Percentiles rank a stretch among this genome's conserved stretches.
Conservation (phyloP, 2,113 vertebrate genomes). For the Takifugu flavidus region DNA sequence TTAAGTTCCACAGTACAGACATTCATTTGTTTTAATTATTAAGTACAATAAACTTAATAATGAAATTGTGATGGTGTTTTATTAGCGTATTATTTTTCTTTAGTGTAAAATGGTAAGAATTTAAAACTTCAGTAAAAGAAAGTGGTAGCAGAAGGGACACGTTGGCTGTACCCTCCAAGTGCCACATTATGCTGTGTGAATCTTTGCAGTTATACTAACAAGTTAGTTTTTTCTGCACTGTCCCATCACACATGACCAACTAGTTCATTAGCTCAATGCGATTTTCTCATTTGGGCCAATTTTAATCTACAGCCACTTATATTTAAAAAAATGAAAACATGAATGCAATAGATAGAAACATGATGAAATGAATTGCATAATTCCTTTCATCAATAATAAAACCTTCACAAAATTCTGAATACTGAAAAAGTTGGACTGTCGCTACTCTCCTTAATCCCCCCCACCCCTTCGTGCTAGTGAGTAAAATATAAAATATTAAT, state of each 20-base stretch:
- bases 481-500: too few relatives aligned
- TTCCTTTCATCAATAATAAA: too few relatives aligned
- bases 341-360: neutral
- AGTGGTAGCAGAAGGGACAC: slow-evolving; percentile 27
- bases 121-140: neutral
- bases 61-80: neutral
- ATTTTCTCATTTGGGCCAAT: slow-evolving; percentile 1
- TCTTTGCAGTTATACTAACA: slow-evolving; percentile 53
- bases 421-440: too few relatives aligned
- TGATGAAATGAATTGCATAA: too few relatives aligned
- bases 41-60: too few relatives aligned
- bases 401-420: too few relatives aligned
- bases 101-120: slow-evolving; percentile 8
- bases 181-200: slow-evolving; percentile 61
- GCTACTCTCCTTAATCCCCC: too few relatives aligned
- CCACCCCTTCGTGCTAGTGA: too few relatives aligned
- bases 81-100: neutral
- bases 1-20: too few relatives aligned
- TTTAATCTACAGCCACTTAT: neutral
- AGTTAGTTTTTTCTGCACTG: slow-evolving; percentile 8
- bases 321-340: neutral
- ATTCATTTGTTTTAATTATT: too few relatives aligned
- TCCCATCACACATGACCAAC: slow-evolving; percentile 20
- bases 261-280: slow-evolving; percentile 28
- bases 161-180: slow-evolving; percentile 44